Base-by-base conservation (phyloP, 2,113 vertebrate species). In the Rana temporaria region DNA sequence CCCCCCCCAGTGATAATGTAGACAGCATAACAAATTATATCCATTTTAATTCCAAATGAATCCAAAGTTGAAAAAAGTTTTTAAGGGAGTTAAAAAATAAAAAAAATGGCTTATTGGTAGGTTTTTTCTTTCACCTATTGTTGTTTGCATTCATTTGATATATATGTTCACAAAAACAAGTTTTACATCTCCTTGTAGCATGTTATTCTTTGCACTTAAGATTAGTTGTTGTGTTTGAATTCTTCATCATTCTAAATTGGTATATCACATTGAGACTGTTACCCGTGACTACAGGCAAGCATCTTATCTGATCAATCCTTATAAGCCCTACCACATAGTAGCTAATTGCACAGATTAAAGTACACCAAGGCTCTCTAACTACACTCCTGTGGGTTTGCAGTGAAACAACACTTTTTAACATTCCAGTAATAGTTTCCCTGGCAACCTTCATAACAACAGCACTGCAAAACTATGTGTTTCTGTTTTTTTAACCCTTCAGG, bases 401-500 rank as follows among this genome's bases (percentile, higher is more conserved):
- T 91, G 90, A 92, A 93, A 94, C 88, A 92, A 89, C 86, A 88
- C 87, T 87, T 92, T 91, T 92, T 88, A 91, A 89, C 93, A 94
- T 95, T 94, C 92, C 92, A 88, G 76, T 82, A 88, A 79, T 84
- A 34, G 92, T 94, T 95, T 89, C 94, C 92, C 87, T 89, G 91
- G 91, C 87, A 95, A 95, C 91, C 0, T 85, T 86, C 88, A 89
- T 91, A 93, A 93, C 91, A 93, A 93, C 93, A 93, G 88, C 85
- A 87, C 88, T 83, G 79, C 86, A 87, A 89, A 86, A 89, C 88
- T 89, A 83, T 85, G 86, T 74, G 84, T 91, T 90, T 92, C 87
- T 93, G 85, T 92, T 92, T 92, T 90, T 88, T 95, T 95, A 94
- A 95, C 91, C 91, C 92, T 95, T 95, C 85, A 90, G 86, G 87